Evolutionary conservation across 2,113 vertebrate genomes (phyloP).

Genomic region (Corapipo altera): DNA sequence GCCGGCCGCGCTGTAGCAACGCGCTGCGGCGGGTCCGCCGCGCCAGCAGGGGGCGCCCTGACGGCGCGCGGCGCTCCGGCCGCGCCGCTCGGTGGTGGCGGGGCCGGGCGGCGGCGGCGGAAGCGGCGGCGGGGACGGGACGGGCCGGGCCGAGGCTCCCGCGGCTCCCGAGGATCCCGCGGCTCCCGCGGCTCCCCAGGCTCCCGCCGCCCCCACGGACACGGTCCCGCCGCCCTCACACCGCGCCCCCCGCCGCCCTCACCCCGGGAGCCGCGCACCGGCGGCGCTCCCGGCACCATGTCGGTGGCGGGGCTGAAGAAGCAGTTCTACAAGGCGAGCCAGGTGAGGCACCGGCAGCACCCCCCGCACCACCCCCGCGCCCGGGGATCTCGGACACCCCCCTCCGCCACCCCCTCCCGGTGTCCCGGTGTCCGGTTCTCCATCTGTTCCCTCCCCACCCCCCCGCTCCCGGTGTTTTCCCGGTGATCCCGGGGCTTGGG

Average conservation of each 20-base stretch:
- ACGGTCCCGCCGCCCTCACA: not conserved
- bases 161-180: not conserved
- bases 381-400: not conserved
- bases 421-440: not conserved
- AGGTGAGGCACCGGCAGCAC: slow-evolving; percentile 68
- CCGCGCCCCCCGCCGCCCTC: too few relatives aligned
- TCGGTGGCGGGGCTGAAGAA: slow-evolving; percentile 97
- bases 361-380: not conserved
- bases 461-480: not conserved
- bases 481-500: not conserved
- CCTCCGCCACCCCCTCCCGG: not conserved
- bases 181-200: not conserved
- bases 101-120: too few relatives aligned
- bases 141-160: not conserved
- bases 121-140: not conserved
- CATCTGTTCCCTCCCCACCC: too few relatives aligned
- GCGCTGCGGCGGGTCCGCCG: too few relatives aligned
- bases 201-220: not conserved
- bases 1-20: too few relatives aligned
- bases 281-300: slow-evolving; percentile 80
- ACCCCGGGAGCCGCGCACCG: too few relatives aligned
- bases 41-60: too few relatives aligned
- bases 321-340: slow-evolving; percentile 98
- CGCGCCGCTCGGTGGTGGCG: too few relatives aligned
- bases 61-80: too few relatives aligned